Evolutionary conservation across 2,888 invertebrate genomes (phyloP), one percentile per base, ranked within the genome.

Genomic region (Pasiphila rectangulata): DNA sequence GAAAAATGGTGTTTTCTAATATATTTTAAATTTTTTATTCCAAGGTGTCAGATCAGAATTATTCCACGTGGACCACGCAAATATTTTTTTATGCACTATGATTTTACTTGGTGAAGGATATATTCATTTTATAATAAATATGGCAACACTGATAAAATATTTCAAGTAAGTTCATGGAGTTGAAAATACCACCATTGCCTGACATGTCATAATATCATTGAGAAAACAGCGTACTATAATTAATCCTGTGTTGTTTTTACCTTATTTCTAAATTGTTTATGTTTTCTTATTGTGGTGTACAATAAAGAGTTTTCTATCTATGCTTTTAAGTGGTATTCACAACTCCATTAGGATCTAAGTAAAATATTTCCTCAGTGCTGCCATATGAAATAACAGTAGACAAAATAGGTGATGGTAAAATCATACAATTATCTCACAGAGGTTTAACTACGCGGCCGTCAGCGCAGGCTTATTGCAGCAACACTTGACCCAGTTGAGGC

Each of bases 371-470:
- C n/a, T 9, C 3, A 67, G 57, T 77, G 72, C 77, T 79, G 75
- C 80, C 74, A 79, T 58, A 71, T 71, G 52, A 46, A 54, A 24
- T n/a, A n/a, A 23, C 10, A n/a, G 13, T 46, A 48, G 51, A 68
- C 72, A 75, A 21, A 34, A 32, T 34, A 68, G 87, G 87, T 87
- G 87, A 82, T 79, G 87, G 87, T 87, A 83, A 84, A 76, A 75
- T 72, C 74, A 64, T 70, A 57, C 59, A 71, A 75, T 69, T 77
- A 72, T 80, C 79, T 82, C 83, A 69, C 89, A 89, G 89, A 86
- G 86, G 81, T 88, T 89, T 88, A 88, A 87, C 87, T 89, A 89
- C 85, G 88, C 88, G 74, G 75, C 87, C 61, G 86, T 86, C 75
- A 87, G 72, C 82, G 86, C 88, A 50, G 89, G 89, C 61, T 82